phyloP scores from a whole-genome alignment of 2,888 invertebrate genomes.

The Hipparchia semele region DNA sequence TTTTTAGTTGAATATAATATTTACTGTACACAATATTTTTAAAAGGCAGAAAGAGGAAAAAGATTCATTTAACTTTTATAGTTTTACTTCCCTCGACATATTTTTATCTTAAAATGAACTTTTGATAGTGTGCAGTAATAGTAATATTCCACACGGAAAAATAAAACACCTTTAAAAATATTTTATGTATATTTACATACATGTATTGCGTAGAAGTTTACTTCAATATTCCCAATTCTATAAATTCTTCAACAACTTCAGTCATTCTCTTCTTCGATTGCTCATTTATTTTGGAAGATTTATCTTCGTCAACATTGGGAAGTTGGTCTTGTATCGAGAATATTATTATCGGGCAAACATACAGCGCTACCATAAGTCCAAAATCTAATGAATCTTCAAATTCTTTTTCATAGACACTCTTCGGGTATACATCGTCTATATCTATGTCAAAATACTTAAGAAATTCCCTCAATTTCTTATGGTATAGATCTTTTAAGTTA shows the following conservation, averaged over 20 bases:
- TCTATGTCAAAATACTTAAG: conserved; percentile 50
- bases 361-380: conserved; percentile 39
- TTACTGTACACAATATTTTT: no score
- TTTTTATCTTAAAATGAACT: no score
- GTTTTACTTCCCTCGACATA: no score
- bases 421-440: conserved; percentile 42
- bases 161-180: no score
- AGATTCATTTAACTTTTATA: no score
- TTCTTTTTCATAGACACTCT: conserved; percentile 41
- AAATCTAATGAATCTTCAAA: conserved; percentile 40
- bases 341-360: conserved; percentile 38
- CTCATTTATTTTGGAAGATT: conserved; percentile 35
- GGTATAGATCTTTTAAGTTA: conserved; percentile 51
- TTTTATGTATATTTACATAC: no score
- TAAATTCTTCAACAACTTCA: conserved; percentile 49
- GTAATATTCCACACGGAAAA: no score
- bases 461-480: conserved; percentile 45
- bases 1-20: no score
- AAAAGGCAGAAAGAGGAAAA: no score
- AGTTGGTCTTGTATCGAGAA: conserved; percentile 39
- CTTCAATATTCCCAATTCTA: conserved; percentile 46
- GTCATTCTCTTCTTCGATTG: conserved; percentile 41
- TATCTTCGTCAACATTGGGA: conserved; percentile 40
- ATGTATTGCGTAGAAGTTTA: no score
- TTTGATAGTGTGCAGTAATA: no score